Evolutionary conservation across 2,797 vertebrate genomes (phyloP).

Genomic region (Orestias chungarensis): DNA sequence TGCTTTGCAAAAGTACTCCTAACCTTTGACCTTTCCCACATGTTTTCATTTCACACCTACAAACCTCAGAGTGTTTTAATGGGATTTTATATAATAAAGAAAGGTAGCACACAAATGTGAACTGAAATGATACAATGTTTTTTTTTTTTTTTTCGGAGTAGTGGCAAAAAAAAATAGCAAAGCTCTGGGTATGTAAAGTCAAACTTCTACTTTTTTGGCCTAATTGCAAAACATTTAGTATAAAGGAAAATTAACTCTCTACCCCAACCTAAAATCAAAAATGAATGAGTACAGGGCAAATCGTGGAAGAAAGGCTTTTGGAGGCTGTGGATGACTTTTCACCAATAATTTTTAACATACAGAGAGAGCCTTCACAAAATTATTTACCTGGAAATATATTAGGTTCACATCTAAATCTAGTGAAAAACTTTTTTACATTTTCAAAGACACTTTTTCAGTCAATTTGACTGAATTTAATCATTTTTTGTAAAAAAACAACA

Average conservation of each 20-base stretch:
- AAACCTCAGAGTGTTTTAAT: neutral
- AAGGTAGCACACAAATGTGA: neutral
- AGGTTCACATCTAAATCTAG: neutral
- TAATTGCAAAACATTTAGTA: neutral
- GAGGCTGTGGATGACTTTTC: neutral
- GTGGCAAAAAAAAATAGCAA: neutral
- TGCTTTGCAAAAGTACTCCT: constrained; percentile 10
- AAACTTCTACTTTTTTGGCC: neutral
- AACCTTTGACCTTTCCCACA: neutral
- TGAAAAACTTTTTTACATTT: neutral
- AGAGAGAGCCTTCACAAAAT: neutral
- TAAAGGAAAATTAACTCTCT: neutral
- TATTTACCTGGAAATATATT: too few relatives aligned
- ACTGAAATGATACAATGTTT: neutral
- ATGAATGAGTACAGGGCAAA: neutral
- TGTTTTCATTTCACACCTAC: neutral
- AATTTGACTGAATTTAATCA: neutral
- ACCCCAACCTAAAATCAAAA: neutral
- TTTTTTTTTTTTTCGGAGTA: too few relatives aligned
- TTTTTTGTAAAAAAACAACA: neutral
- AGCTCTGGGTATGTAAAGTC: neutral
- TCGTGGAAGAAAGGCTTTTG: neutral
- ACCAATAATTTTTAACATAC: neutral
- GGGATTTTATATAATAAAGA: constrained; percentile 1
- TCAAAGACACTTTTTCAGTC: neutral